Evolutionary conservation across 2,888 invertebrate species (phyloP), one percentile per base, ranked within the genome.

Genomic region (Perizoma flavofasciatum): DNA sequence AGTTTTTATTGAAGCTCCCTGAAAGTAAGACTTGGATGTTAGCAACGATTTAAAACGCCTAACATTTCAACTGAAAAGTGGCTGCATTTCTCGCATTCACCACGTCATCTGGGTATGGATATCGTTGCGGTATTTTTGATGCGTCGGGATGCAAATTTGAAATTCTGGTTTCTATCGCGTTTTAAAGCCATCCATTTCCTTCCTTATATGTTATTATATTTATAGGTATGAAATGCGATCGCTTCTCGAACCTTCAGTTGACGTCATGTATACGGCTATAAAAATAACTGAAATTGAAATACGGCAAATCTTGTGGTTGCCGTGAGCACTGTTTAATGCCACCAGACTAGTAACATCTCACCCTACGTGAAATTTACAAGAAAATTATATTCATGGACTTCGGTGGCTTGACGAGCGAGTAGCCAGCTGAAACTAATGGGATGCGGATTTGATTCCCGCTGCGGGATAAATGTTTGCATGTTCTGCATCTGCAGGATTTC

Each of bases 281-380:
- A 76, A 82, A 83, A 83, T 82, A 85, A 83, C 86, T 86, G 84
- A 88, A 89, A 88, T 88, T 86, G 83, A 84, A 88, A 87, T 87
- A 85, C 82, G 83, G 82, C 85, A 87, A 88, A 88, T 84, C 84
- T 83, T 81, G 85, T 74, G 83, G 86, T 82, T 82, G 76, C 82
- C 81, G 82, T 78, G 71, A 82, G 75, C 81, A 79, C 80, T 85
- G 83, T 85, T 88, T 87, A 86, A 85, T 87, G 81, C 86, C 83
- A 86, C 87, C 88, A 86, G 84, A 86, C 87, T 88, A 86, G 84
- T 84, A 82, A 81, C 81, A 82, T 85, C 81, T 82, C 80, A 75
- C 76, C 78, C 77, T 77, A 75, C 72, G 72, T 75, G 75, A 80
- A 82, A 82, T 80, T 78, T 77, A 78, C 79, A 78, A 22, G 22